Base-by-base conservation (phyloP, 2,113 vertebrate species). In the Microtus richardsoni region DNA sequence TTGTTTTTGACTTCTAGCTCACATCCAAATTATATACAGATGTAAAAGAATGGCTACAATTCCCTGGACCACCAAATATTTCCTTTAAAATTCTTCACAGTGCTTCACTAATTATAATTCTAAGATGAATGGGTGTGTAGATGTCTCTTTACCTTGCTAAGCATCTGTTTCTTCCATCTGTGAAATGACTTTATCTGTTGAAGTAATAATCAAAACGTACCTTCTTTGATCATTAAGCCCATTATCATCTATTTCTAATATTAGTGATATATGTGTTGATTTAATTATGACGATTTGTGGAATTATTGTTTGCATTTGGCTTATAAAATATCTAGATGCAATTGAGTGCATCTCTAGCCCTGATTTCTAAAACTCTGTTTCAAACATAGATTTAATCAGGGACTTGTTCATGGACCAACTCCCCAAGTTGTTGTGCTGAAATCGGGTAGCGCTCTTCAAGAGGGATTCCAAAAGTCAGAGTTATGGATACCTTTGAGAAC, bases 31-130 rank as follows among this genome's bases (percentile, higher is more conserved):
- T 10, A 73, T 66, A 64, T 1, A 54, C 36, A 12, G 14, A 47
- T 47, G 47, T 68, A 41, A 95, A 60, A 80, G 41, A 93, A 66
- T 75, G 41, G 21, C 2, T 4, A 21, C 14, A 12, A 49, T 24
- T 60, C 8, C 26, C 2, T 84, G 58, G 39, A 47, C 5, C 19
- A 49, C n/a, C 28, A 87, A 95, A 54, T 62, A 7, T 58, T n/a
- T 87, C 17, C 47, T 93, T 89, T 36, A 49, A 93, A 94, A 52
- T 85, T 89, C 78, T 86, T 89, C 60, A 33, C 30, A 74, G 54
- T 17, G 41, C 5, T 44, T 91, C 52, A 89, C 73, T 41, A 22
- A 73, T 36, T 0, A 89, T 78, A 39, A 66, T 36, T 73, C 24
- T 52, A 26, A 89, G 73, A 39, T 2, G 28, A n/a, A 16, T 44